phyloP scores from a whole-genome alignment of 2,888 invertebrate genomes.

The Cancer borealis region DNA sequence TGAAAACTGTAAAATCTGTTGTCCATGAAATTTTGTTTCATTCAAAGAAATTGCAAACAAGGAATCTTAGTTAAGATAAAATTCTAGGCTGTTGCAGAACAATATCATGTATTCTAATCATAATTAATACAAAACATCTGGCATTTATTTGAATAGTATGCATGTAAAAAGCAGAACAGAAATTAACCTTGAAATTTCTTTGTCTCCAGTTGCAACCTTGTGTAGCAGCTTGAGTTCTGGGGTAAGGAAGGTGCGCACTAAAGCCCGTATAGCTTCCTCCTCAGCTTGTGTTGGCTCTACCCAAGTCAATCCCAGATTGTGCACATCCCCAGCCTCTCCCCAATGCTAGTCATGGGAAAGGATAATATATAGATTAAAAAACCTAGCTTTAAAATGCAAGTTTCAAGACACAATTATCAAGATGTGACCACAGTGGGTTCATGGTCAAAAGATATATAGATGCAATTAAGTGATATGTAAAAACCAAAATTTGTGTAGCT shows the following conservation, averaged over 20 bases:
- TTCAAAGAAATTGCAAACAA: neutral
- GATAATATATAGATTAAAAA: neutral
- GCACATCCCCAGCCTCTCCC: conserved; percentile 87
- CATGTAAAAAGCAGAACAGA: neutral
- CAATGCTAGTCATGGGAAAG: conserved; percentile 84
- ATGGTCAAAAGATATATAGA: neutral
- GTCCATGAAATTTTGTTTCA: neutral
- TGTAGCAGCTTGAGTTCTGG: conserved; percentile 80
- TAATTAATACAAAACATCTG: neutral
- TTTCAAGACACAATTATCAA: neutral
- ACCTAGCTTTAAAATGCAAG: neutral
- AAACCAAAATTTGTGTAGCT: neutral
- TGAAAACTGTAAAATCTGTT: too few relatives aligned
- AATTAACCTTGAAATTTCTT: conserved; percentile 78
- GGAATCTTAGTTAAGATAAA: neutral
- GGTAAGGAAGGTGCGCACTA: conserved; percentile 80
- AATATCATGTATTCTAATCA: neutral
- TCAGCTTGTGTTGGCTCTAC: conserved; percentile 88
- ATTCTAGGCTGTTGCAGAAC: neutral
- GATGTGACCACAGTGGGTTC: neutral
- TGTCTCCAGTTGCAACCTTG: conserved; percentile 73
- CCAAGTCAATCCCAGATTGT: conserved; percentile 87
- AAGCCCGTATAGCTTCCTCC: conserved; percentile 84
- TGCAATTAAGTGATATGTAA: neutral
- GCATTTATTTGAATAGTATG: conserved; percentile 64